phyloP scores from a whole-genome alignment of 2,888 invertebrate species.

The Xanthia icteritia region DNA sequence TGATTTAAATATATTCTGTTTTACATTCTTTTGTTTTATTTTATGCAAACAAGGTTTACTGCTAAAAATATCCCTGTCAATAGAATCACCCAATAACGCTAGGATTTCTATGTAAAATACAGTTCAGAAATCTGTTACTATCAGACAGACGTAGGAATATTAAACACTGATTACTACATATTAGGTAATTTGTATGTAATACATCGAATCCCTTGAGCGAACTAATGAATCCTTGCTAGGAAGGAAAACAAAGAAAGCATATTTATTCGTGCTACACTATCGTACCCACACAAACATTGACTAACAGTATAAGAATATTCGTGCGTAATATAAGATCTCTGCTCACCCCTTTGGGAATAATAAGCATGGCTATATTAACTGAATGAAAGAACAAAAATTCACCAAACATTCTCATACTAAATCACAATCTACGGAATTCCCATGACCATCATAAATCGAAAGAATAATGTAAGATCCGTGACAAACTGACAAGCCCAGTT shows the following conservation, averaged over 20 bases:
- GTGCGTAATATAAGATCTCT: neutral
- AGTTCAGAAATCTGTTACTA: neutral
- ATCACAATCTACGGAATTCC: slow-evolving; percentile 18
- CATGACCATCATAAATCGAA: slow-evolving; percentile 28
- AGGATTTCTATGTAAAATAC: neutral
- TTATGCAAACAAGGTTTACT: neutral
- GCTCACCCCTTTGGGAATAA: no score
- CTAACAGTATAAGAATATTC: slow-evolving; percentile 10
- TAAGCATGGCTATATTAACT: neutral
- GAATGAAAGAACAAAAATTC: neutral
- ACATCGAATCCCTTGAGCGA: slow-evolving; percentile 8
- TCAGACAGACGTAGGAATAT: neutral
- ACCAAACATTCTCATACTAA: neutral
- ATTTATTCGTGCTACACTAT: slow-evolving; percentile 9
- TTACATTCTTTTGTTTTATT: slow-evolving; percentile 77
- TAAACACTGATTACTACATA: slow-evolving; percentile 23
- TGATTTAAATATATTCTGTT: slow-evolving; percentile 84
- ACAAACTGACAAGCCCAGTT: neutral
- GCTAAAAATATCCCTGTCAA: neutral
- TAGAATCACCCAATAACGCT: neutral
- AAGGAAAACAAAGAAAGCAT: slow-evolving; percentile 24
- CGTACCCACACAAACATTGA: slow-evolving; percentile 14
- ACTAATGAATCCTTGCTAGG: slow-evolving; percentile 28
- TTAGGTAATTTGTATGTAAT: slow-evolving; percentile 10
- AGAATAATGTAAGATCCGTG: slow-evolving; percentile 40